Evolutionary conservation across 2,888 invertebrate genomes (phyloP).

Genomic region (Dicyrtomina minuta): DNA sequence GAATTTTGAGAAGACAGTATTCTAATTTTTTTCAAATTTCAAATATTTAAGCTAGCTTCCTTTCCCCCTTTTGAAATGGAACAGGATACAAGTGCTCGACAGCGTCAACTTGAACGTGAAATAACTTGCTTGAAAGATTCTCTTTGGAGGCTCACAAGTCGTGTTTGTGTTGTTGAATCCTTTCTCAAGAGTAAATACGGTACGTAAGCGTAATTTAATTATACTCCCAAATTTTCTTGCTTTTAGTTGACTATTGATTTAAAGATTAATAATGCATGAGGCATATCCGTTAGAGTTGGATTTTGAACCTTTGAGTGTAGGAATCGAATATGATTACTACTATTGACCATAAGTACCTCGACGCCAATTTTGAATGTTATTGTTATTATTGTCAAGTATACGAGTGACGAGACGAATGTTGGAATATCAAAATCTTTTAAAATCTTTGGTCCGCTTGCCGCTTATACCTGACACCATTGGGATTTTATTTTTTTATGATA

Average conservation of each 20-base stretch:
- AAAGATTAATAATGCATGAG: background rate
- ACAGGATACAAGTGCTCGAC: background rate
- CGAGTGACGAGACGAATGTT: too few species aligned
- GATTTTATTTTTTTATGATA: too few species aligned
- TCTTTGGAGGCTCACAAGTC: constrained; percentile 20
- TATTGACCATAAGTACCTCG: too few species aligned
- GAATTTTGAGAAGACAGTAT: too few species aligned
- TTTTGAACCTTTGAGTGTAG: background rate
- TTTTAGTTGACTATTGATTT: background rate
- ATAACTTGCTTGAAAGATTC: constrained; percentile 18
- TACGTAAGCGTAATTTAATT: background rate
- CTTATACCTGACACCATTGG: too few species aligned
- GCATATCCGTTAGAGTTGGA: background rate
- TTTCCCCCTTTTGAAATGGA: constrained; percentile 12
- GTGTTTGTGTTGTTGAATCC: constrained; percentile 23
- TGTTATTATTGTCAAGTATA: too few species aligned
- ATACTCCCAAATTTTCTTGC: background rate
- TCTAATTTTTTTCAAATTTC: background rate
- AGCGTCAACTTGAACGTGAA: constrained; percentile 23
- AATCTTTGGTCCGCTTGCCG: too few species aligned
- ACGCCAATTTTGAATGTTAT: too few species aligned
- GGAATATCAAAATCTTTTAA: too few species aligned
- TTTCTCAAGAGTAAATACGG: constrained; percentile 26
- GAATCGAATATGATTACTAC: too few species aligned
- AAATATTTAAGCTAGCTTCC: background rate